Evolutionary conservation across 2,888 invertebrate genomes (phyloP).

Genomic region (Drosophila mimica): DNA sequence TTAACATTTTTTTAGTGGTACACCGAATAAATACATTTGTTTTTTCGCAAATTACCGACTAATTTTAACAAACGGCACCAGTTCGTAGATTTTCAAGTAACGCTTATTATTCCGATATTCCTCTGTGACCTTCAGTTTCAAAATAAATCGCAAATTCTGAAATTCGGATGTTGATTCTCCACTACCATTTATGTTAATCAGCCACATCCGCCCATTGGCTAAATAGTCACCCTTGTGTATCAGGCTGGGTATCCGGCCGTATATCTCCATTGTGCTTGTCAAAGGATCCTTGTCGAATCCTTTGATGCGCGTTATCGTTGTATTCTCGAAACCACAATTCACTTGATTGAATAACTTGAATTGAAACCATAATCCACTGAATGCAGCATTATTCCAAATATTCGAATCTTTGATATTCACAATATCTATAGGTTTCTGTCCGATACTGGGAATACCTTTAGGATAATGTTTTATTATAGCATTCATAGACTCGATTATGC

Average conservation of each 20-base stretch:
- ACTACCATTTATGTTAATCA: slow-evolving; percentile 23
- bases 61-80: slow-evolving; percentile 38
- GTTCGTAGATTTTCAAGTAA: slow-evolving; percentile 48
- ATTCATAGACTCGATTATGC: slow-evolving; percentile 43
- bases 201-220: slow-evolving; percentile 34
- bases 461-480: slow-evolving; percentile 30
- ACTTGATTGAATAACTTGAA: slow-evolving; percentile 37
- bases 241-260: slow-evolving; percentile 53
- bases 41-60: slow-evolving; percentile 40
- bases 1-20: neutral
- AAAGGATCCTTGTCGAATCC: slow-evolving; percentile 61
- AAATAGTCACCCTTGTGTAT: slow-evolving; percentile 36
- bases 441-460: slow-evolving; percentile 44
- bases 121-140: slow-evolving; percentile 46
- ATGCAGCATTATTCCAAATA: slow-evolving; percentile 24
- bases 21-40: neutral
- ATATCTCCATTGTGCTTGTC: slow-evolving; percentile 52
- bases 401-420: slow-evolving; percentile 35
- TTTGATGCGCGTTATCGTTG: slow-evolving; percentile 49
- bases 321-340: slow-evolving; percentile 56
- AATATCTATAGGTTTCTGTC: slow-evolving; percentile 37
- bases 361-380: slow-evolving; percentile 18
- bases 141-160: slow-evolving; percentile 49
- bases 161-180: slow-evolving; percentile 50
- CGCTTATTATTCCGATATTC: slow-evolving; percentile 57